These are phyloP conservation scores for Jacana jacana DNA, from an alignment of 2,113 vertebrate species.

Conservation along the genomic window DNA sequence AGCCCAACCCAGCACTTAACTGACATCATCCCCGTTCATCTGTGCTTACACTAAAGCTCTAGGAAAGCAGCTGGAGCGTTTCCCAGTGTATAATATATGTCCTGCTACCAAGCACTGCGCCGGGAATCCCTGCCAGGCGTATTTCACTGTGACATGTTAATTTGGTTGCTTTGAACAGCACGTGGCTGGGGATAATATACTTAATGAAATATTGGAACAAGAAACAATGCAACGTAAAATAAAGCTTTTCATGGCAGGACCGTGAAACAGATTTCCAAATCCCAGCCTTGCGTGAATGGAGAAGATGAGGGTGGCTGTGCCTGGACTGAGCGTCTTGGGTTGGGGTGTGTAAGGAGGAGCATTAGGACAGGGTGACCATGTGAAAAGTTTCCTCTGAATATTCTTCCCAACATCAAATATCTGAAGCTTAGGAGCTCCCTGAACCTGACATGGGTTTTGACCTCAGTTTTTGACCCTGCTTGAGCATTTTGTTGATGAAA, in stretches of 20 bases:
- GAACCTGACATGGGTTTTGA: background rate
- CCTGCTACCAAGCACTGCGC: background rate
- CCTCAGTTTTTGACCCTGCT: background rate
- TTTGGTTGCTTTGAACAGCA: background rate
- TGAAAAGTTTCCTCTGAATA: background rate
- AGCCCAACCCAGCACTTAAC: background rate
- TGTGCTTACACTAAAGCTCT: background rate
- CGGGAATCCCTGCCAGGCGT: background rate
- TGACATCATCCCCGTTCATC: constrained; percentile 30
- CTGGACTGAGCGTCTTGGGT: background rate
- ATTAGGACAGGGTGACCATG: background rate
- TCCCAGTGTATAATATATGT: constrained; percentile 1
- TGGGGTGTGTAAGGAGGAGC: background rate
- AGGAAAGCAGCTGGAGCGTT: background rate
- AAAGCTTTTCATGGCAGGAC: background rate
- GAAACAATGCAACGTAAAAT: background rate
- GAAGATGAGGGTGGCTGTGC: background rate
- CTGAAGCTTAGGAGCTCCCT: background rate
- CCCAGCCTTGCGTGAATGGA: background rate
- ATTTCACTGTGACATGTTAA: background rate
- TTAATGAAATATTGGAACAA: background rate
- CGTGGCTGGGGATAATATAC: background rate
- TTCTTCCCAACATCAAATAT: accelerated
- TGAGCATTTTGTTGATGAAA: background rate
- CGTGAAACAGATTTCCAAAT: background rate